phyloP scores from a whole-genome alignment of 1,140 invertebrate genomes.

The Watersipora subatra region DNA sequence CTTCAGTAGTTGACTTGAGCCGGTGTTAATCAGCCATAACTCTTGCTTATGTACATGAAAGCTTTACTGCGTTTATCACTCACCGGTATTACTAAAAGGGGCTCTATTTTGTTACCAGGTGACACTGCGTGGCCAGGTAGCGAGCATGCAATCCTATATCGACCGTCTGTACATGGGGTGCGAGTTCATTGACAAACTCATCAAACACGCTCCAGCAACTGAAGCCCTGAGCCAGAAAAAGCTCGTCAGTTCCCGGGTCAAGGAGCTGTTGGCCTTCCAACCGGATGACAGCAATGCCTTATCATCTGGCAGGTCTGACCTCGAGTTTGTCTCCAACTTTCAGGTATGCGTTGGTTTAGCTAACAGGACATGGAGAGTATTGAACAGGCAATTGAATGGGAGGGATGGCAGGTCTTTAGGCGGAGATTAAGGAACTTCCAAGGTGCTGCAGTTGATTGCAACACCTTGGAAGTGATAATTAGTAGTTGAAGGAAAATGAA shows the following conservation, averaged over 20 bases:
- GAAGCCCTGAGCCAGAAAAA: constrained; percentile 90
- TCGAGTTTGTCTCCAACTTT: constrained; percentile 92
- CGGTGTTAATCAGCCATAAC: too few species aligned
- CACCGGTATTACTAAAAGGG: too few species aligned
- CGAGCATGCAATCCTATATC: constrained; percentile 60
- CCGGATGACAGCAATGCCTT: constrained; percentile 55
- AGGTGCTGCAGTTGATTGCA: background rate
- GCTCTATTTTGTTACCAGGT: too few species aligned
- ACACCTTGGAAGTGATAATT: background rate
- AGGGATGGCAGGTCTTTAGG: background rate
- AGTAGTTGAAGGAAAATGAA: background rate
- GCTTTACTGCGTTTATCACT: too few species aligned
- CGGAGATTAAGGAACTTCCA: background rate
- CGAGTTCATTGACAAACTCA: constrained; percentile 79
- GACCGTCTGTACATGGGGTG: constrained; percentile 81
- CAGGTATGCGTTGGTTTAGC: constrained; percentile 51
- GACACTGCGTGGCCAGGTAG: background rate
- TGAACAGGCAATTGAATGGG: background rate
- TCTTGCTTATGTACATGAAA: too few species aligned
- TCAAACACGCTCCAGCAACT: constrained; percentile 70
- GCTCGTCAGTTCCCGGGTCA: constrained; percentile 75
- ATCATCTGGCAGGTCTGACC: constrained; percentile 44
- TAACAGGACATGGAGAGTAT: constrained; percentile 49
- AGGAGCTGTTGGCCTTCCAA: constrained; percentile 65
- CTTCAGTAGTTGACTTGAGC: too few species aligned